These are phyloP conservation scores for Eledona agricola DNA, from an alignment of 2,888 invertebrate genomes.

Conservation along the genomic window DNA sequence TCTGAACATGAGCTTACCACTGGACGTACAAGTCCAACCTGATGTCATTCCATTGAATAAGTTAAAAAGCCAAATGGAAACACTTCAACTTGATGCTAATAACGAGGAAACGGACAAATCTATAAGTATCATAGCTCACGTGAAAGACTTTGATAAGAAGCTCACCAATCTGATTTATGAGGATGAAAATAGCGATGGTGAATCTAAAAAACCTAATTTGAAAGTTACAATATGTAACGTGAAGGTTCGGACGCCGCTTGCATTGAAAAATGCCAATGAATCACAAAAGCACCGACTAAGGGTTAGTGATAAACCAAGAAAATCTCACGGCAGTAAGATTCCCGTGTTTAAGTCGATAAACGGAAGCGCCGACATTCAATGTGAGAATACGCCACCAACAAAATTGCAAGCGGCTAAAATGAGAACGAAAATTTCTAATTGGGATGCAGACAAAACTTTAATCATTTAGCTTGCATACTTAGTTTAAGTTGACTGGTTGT, in stretches of 20 bases:
- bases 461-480: too few relatives aligned
- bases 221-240: conserved; percentile 36
- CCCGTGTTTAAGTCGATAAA: conserved; percentile 58
- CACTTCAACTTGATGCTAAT: conserved; percentile 1
- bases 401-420: conserved; percentile 42
- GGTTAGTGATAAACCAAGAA: conserved; percentile 58
- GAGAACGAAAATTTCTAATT: conserved; percentile 50
- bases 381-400: conserved; percentile 60
- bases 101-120: conserved; percentile 1
- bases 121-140: conserved; percentile 49
- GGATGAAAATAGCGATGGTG: conserved; percentile 60
- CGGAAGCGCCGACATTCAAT: conserved; percentile 51
- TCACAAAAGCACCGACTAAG: too few relatives aligned
- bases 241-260: conserved; percentile 53
- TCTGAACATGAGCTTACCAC: conserved; percentile 30
- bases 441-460: conserved; percentile 59
- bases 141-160: conserved; percentile 59
- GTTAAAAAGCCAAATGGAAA: conserved; percentile 16
- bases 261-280: conserved; percentile 49
- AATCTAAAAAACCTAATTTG: conserved; percentile 54
- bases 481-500: too few relatives aligned
- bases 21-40: conserved; percentile 26
- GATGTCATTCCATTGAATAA: conserved; percentile 28
- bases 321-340: conserved; percentile 53
- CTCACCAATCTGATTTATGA: conserved; percentile 69